Evolutionary conservation across 2,797 vertebrate species (phyloP).

Genomic region (Odontamblyopus lacepedii): DNA sequence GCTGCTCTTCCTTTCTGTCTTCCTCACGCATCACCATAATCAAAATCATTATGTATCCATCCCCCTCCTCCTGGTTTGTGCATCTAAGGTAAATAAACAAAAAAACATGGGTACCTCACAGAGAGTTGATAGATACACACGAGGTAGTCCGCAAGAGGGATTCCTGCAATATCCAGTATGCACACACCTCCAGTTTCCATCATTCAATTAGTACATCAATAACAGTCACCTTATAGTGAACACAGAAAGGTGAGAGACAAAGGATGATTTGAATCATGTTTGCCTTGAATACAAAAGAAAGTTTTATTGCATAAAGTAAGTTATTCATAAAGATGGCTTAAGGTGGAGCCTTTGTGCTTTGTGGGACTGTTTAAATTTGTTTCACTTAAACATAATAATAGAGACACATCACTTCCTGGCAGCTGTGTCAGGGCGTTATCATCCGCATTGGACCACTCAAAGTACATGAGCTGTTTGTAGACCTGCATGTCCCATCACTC

Average conservation of each 20-base stretch:
- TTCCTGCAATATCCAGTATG: slow-evolving; percentile 4
- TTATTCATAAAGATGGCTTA: slow-evolving; percentile 61
- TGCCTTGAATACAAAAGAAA: slow-evolving; percentile 37
- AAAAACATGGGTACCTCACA: slow-evolving; percentile 6
- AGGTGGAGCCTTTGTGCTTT: slow-evolving; percentile 60
- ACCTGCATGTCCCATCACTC: slow-evolving; percentile 35
- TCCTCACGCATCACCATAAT: slow-evolving; percentile 44
- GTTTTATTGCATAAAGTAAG: slow-evolving; percentile 14
- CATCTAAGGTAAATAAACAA: slow-evolving; percentile 28
- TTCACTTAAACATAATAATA: slow-evolving; percentile 17
- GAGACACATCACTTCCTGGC: slow-evolving; percentile 13
- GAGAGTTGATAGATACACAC: slow-evolving; percentile 11
- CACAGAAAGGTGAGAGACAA: slow-evolving; percentile 56
- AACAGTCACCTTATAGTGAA: slow-evolving; percentile 13
- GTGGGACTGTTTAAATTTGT: slow-evolving; percentile 60
- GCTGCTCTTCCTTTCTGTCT: slow-evolving; percentile 58
- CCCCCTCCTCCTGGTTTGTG: slow-evolving; percentile 42
- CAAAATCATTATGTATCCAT: slow-evolving; percentile 62
- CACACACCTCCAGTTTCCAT: background rate
- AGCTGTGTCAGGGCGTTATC: slow-evolving; percentile 22
- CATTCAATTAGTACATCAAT: background rate
- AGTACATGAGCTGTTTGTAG: slow-evolving; percentile 32
- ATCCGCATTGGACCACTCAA: slow-evolving; percentile 50
- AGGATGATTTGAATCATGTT: slow-evolving; percentile 52
- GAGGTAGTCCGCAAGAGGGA: background rate